Conservation (phyloP, 2,888 invertebrate species). For the Sussaba pulchella region DNA sequence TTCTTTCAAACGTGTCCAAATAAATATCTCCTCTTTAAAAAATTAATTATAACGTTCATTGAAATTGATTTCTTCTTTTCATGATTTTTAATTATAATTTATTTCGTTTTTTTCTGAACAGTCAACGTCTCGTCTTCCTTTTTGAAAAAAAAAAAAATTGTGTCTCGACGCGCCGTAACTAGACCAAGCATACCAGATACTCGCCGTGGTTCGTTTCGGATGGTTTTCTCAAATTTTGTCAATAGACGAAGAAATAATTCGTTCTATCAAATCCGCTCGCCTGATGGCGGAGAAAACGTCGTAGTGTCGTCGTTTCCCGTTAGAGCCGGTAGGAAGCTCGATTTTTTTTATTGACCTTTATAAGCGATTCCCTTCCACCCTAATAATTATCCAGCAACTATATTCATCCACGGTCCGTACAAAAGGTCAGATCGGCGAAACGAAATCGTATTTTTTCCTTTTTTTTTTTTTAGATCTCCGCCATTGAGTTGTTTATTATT, state of each 20-base stretch:
- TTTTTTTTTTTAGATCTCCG: background rate
- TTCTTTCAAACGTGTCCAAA: background rate
- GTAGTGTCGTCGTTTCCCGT: background rate
- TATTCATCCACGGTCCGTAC: slow-evolving; percentile 50
- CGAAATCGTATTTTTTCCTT: background rate
- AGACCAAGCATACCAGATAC: slow-evolving; percentile 76
- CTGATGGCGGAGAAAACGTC: slow-evolving; percentile 4
- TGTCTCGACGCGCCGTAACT: slow-evolving; percentile 62
- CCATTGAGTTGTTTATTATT: too few relatives aligned
- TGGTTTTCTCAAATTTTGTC: background rate
- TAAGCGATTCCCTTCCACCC: slow-evolving; percentile 59
- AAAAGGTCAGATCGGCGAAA: slow-evolving; percentile 58
- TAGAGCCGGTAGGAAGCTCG: slow-evolving; percentile 36
- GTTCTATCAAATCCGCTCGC: background rate
- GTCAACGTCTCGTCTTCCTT: slow-evolving; percentile 39
- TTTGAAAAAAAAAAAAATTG: slow-evolving; percentile 30
- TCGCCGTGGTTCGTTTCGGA: slow-evolving; percentile 74
- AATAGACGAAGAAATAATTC: background rate
- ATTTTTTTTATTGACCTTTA: slow-evolving; percentile 64
- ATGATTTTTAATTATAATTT: background rate
- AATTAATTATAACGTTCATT: background rate
- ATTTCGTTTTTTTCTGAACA: too few relatives aligned
- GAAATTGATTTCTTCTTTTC: slow-evolving; percentile 1
- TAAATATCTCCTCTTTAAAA: slow-evolving; percentile 19
- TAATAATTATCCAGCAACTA: slow-evolving; percentile 64